Percentiles rank a stretch among this genome's conserved stretches.
phyloP scores from a whole-genome alignment of 2,888 invertebrate species.

The Drosophila anomalata region DNA sequence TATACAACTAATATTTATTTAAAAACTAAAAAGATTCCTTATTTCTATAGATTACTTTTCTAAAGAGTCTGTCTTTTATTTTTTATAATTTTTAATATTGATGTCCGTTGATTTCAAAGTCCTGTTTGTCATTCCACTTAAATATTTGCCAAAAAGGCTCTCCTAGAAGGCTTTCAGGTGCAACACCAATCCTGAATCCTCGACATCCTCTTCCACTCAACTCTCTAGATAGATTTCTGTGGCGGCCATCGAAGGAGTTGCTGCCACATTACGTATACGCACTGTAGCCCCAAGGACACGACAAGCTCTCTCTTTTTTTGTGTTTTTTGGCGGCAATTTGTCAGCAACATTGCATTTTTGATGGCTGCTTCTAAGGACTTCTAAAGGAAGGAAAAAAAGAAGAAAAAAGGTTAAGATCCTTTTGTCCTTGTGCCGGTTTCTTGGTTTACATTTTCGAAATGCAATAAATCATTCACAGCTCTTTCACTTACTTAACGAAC shows the following conservation, averaged over 20 bases:
- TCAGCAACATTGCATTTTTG: constrained; percentile 40
- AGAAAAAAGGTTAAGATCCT: constrained; percentile 14
- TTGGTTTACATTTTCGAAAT: constrained; percentile 73
- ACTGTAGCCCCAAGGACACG: constrained; percentile 34
- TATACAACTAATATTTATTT: too few relatives aligned
- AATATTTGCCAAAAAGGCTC: constrained; percentile 57
- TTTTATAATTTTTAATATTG: constrained; percentile 16
- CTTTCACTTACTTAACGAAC: constrained; percentile 80
- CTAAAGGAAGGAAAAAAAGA: too few relatives aligned
- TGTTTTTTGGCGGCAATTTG: constrained; percentile 45
- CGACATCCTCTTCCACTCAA: constrained; percentile 45
- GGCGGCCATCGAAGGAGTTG: constrained; percentile 8
- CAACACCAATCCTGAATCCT: constrained; percentile 61
- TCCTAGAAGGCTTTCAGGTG: constrained; percentile 36
- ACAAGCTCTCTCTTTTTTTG: constrained; percentile 1
- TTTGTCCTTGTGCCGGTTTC: constrained; percentile 26
- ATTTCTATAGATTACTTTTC: neutral
- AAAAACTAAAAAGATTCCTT: neutral
- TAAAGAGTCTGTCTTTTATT: constrained; percentile 22
- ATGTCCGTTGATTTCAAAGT: neutral
- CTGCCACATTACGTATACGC: constrained; percentile 38
- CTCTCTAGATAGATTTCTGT: neutral
- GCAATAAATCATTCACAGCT: constrained; percentile 79
- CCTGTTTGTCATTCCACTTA: constrained; percentile 45
- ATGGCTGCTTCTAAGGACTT: constrained; percentile 3